Evolutionary conservation across 2,888 invertebrate species (phyloP), one percentile per base, ranked within the genome.

Genomic region (Apamea crenata): DNA sequence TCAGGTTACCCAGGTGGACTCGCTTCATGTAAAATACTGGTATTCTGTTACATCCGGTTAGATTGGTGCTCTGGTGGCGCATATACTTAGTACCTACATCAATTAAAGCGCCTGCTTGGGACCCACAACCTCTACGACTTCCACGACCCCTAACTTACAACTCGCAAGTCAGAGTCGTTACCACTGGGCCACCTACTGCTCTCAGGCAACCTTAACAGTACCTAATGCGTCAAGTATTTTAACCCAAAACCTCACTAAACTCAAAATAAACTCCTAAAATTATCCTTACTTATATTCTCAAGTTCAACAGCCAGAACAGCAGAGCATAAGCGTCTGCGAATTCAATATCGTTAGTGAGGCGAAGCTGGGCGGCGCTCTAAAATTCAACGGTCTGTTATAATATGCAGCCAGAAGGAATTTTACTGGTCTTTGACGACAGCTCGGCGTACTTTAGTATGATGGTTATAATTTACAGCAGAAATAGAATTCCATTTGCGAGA

Each of bases 351-450:
- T 77, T 77, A 72, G 74, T 73, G 65, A 65, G 47, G 65, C 74
- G 50, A 56, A 12, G 10, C 56, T n/a, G 32, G 36, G 36, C n/a
- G 18, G n/a, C 40, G 67, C 53, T 78, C 71, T 87, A 74, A 83
- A 78, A 86, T 86, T 86, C 67, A 85, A 80, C 78, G 56, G 70
- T 56, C 73, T 80, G 72, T 69, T 76, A 76, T 80, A 83, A 80
- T 78, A 86, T 80, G 69, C 75, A 83, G 75, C 36, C 75, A 63
- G 29, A 50, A 72, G 44, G 70, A 85, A 86, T 84, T 82, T 82
- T 82, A 74, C 71, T 63, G 59, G 77, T 25, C 59, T 77, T 74
- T 81, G 76, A 85, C 59, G 59, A 81, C 63, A 67, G 77, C 50
- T 67, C 66, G 14, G 21, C 56, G 67, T 74, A 68, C 53, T 85